Evolutionary conservation across 2,797 vertebrate species (phyloP), one percentile per base, ranked within the genome.

Genomic region (Hirundo rustica): DNA sequence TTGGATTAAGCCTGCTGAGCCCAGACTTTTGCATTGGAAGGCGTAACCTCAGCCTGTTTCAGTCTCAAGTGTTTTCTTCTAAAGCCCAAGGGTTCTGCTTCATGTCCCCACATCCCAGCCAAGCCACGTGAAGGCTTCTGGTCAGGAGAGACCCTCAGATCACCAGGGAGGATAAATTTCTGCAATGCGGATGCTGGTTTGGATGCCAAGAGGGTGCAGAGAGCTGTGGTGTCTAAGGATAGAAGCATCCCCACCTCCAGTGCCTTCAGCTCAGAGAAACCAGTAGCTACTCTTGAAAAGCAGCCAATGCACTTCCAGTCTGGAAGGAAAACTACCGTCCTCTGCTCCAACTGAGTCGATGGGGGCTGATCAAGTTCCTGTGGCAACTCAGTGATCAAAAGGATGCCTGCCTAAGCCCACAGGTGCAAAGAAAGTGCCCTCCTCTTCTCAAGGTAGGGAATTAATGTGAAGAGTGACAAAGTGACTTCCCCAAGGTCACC

Each of bases 221-320:
- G 50, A 84, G 30, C 30, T 11, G 8, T 18, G 32, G 9, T 50
- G 47, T 40, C 70, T 51, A 47, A 84, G 83, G 67, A 76, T 67
- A 86, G 64, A 88, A 88, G 51, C 3, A 2, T 55, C 32, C 7
- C 47, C 77, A 54, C 38, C 42, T 73, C 83, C 4, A 1, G 32
- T 62, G 21, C n/a, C 76, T 88, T 84, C 76, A 86, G 44, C 38
- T 57, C 42, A 13, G n/a, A 87, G 82, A 79, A 82, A 92, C n/a
- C 84, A 77, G 64, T 17, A 75, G 66, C 48, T 65, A 11, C 21
- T 73, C 57, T 79, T 76, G 64, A 88, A 91, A 82, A 92, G 50
- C 76, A 40, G 54, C 47, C n/a, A 3, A 44, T 2, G 3, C 7
- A 23, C 73, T 60, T 66, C 74, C 48, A 70, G 61, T 40, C 38